Percentiles rank a stretch among this genome's conserved stretches.
Conservation (phyloP, 2,113 vertebrate species). For the Miniopterus natalensis region DNA sequence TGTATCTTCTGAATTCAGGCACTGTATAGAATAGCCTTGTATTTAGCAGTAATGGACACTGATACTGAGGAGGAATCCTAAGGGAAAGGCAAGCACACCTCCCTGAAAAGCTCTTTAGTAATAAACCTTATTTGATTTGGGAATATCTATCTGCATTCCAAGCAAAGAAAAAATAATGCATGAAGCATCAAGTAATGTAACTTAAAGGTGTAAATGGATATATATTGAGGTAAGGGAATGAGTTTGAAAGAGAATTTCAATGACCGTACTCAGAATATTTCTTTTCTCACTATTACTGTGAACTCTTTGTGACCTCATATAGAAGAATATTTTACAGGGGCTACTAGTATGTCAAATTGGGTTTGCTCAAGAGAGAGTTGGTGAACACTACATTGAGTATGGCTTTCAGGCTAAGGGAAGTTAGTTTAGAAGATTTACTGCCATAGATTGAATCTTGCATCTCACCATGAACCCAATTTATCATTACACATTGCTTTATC, state of each 20-base stretch:
- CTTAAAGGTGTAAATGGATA: conserved; percentile 67
- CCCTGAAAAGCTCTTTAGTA: not conserved
- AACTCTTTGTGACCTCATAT: conserved; percentile 87
- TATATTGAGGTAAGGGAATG: conserved; percentile 47
- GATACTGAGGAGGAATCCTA: conserved; percentile 59
- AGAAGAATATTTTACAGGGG: conserved; percentile 85
- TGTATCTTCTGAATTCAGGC: conserved; percentile 19
- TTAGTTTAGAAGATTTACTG: conserved; percentile 90
- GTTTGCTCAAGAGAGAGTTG: conserved; percentile 91
- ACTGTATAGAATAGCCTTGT: conserved; percentile 52
- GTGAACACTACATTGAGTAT: conserved; percentile 83
- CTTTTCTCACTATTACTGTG: conserved; percentile 69
- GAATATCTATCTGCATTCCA: conserved; percentile 58
- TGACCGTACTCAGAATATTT: conserved; percentile 58
- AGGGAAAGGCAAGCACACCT: conserved; percentile 35
- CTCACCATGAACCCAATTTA: conserved; percentile 91
- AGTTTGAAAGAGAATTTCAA: conserved; percentile 71
- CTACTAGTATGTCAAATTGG: conserved; percentile 86
- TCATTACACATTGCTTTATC: conserved; percentile 90
- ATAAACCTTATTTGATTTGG: conserved; percentile 72
- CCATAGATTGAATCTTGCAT: conserved; percentile 89
- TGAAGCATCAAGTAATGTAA: conserved; percentile 37
- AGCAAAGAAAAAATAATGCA: conserved; percentile 62
- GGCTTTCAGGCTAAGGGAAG: conserved; percentile 85
- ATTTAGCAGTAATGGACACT: conserved; percentile 46